Evolutionary conservation across 1,140 invertebrate genomes (phyloP), one percentile per base, ranked within the genome.

Genomic region (Trichoplusia ni): DNA sequence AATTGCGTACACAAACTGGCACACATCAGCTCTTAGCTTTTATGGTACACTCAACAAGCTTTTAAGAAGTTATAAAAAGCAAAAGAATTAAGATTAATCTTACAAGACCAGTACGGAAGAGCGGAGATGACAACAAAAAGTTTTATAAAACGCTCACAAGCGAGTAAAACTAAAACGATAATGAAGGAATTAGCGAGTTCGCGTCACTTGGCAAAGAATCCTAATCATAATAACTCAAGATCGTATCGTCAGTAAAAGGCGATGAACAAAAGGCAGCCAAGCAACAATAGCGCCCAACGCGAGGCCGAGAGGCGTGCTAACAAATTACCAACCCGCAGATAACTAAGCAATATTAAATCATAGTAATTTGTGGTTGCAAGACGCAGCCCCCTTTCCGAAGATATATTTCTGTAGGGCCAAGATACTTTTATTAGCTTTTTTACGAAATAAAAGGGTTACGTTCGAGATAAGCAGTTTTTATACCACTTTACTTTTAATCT

Each of bases 291-390:
- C 80, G 75, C 75, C 78, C 79, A 72, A 76, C 75, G 75, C 67
- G 79, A 66, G 78, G 70, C 76, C 75, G 71, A 74, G 80, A 81
- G 78, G 67, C 79, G 78, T 81, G 75, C 81, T 86, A 89, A 90
- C 86, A 90, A 90, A 90, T 89, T 89, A 85, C 86, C 80, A 72
- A 64, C 84, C 80, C 81, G 67, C 82, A 88, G 88, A 90, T 90
- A 90, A 90, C 84, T 90, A 88, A 84, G 85, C 84, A 89, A 90
- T 90, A 89, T 89, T 90, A 90, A 90, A 89, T 90, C 88, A 90
- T 86, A 89, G 85, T 86, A 88, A 89, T 90, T 89, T 90, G 82
- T 86, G 82, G 81, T 75, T 73, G 75, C 77, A 77, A 83, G 76
- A 82, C 83, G 76, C 73, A 75, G 74, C 74, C 82, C 80, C 78